Evolutionary conservation across 2,797 vertebrate genomes (phyloP), one percentile per base, ranked within the genome.

Genomic region (Sebastes trivittatus): DNA sequence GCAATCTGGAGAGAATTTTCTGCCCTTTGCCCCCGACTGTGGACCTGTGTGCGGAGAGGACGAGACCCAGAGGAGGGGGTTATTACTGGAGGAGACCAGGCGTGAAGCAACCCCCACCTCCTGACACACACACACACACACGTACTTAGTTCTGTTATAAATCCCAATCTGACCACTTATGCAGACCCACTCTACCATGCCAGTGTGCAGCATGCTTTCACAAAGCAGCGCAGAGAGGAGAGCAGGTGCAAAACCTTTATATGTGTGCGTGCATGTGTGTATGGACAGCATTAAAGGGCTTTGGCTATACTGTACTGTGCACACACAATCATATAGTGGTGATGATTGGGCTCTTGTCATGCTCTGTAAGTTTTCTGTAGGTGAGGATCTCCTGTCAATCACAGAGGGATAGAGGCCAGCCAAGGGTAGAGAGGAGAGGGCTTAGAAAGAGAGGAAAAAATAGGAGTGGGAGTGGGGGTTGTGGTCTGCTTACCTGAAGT

Each of bases 1-100:
- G 92, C 97, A 98, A 98, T 97, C 96, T 96, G 90, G 95, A 94
- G 95, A 95, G 86, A 97, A 97, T 97, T 96, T 97, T 97, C 96
- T 97, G 96, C 94, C 96, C 96, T 93, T 95, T 97, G 97, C 94
- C 96, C 97, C 96, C 95, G 90, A 92, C 94, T 84, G 85, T 23
- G 88, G 86, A 84, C 91, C 77, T 79, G 79, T 82, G 89, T 65
- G 86, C 38, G n/a, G 73, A 87, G 84, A 96, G 96, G 96, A 96
- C 95, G 94, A 95, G 95, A 82, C 91, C 91, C 79, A 68, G 87
- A 90, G 93, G 88, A 94, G 87, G 89, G 84, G 90, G 89, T 97
- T 94, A 97, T 97, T 97, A 98, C 96, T 94, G 93, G 93, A 94
- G 95, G 94, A 96, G 85, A 82, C 96, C 96, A 97, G 96, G 96